A percentile compares a stretch with the other conserved stretches of the same genome.
These are phyloP conservation scores for Agrotis clavis DNA, from an alignment of 2,888 invertebrate genomes.

Conservation along the genomic window DNA sequence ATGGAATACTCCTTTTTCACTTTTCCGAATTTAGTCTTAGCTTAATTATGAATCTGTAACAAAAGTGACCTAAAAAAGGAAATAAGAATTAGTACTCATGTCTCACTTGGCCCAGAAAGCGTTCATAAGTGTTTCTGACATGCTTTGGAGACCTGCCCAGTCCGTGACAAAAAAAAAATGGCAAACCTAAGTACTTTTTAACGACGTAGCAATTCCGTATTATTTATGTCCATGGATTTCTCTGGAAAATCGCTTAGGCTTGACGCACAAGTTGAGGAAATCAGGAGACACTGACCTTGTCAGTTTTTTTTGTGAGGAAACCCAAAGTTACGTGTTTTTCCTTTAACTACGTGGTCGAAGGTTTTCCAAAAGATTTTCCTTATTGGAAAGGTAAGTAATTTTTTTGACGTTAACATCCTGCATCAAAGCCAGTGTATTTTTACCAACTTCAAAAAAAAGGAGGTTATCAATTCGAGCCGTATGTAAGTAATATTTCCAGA, in stretches of 20 bases:
- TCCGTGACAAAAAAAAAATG: constrained; percentile 3
- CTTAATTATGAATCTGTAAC: not conserved
- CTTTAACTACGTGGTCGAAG: not conserved
- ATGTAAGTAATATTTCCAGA: too few relatives aligned
- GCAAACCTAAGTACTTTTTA: constrained; percentile 52
- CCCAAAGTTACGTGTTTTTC: not conserved
- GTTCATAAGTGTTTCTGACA: constrained; percentile 40
- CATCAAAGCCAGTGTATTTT: too few relatives aligned
- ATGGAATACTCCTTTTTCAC: constrained; percentile 1
- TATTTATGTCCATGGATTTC: constrained; percentile 35
- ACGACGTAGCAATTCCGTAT: constrained; percentile 43
- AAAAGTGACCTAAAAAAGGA: constrained; percentile 30
- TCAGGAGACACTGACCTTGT: constrained; percentile 21
- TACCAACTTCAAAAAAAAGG: too few relatives aligned
- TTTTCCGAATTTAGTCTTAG: not conserved
- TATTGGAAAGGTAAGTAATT: not conserved
- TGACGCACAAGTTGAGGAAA: constrained; percentile 10
- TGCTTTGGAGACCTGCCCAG: constrained; percentile 55
- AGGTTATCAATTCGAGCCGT: too few relatives aligned
- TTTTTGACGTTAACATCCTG: constrained; percentile 4
- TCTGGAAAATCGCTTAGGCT: constrained; percentile 24
- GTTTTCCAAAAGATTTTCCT: not conserved
- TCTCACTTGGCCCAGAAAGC: constrained; percentile 38
- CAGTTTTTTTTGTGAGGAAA: constrained; percentile 1
- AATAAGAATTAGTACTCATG: constrained; percentile 1